phyloP scores from a whole-genome alignment of 2,888 invertebrate species.

The Listrodromus nycthemerus region DNA sequence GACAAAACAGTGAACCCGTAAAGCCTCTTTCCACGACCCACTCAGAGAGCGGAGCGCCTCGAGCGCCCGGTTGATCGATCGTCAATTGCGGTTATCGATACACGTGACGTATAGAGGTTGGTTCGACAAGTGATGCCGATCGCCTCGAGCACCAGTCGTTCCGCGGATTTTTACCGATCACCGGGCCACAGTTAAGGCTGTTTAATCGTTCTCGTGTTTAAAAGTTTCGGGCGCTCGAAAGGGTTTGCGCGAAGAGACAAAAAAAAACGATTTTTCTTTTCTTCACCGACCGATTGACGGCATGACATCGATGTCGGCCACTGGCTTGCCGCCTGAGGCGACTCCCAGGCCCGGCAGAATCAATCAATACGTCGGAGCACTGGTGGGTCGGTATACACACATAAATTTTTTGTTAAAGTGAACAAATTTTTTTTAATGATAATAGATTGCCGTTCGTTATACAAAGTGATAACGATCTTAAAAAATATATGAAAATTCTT shows the following conservation, averaged over 20 bases:
- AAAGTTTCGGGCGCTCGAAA: conserved; percentile 3
- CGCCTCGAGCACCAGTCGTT: conserved; percentile 39
- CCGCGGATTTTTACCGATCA: conserved; percentile 35
- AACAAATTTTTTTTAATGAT: background rate
- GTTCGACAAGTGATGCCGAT: conserved; percentile 54
- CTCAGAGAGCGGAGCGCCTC: background rate
- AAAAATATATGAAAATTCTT: no score
- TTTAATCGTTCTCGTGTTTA: conserved; percentile 13
- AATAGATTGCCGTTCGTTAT: background rate
- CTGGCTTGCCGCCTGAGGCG: conserved; percentile 44
- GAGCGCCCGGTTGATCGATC: conserved; percentile 49
- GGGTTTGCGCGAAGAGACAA: background rate
- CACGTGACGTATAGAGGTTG: conserved; percentile 47
- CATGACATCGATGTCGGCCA: conserved; percentile 66
- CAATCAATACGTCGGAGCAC: conserved; percentile 78
- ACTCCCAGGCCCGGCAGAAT: conserved; percentile 68
- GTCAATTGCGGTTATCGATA: conserved; percentile 60
- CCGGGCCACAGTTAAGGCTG: conserved; percentile 9
- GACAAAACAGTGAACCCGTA: conserved; percentile 63
- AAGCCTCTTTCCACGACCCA: background rate
- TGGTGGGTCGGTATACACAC: conserved; percentile 75
- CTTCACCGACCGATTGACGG: background rate
- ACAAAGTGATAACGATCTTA: no score
- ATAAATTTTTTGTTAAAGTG: background rate
- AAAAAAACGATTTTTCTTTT: conserved; percentile 23